Evolutionary conservation across 2,797 vertebrate species (phyloP), one percentile per base, ranked within the genome.

Genomic region (Gouania willdenowi): DNA sequence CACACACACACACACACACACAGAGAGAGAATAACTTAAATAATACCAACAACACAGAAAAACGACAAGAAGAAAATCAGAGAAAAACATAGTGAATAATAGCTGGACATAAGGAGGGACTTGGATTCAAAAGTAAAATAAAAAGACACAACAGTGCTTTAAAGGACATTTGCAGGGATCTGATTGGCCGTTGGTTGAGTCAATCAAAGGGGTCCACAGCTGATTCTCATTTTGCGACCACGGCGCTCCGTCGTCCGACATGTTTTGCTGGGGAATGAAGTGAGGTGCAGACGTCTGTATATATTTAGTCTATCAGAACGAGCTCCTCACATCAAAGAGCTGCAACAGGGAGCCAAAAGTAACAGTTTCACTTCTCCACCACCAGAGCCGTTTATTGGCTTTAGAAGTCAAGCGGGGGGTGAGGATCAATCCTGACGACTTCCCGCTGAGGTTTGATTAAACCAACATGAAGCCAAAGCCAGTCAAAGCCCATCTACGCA

Each of bases 171-270:
- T 71, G 71, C 58, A 44, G 81, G 84, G 79, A 81, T 92, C 84
- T 72, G 77, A 93, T 92, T 91, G 91, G 90, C 82, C 71, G 82
- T 79, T 32, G 47, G 60, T 70, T 79, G 84, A 73, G 91, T 93
- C 91, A 88, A 88, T 93, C 91, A 90, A 61, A n/a, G 1, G 2
- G 38, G 64, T 45, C 49, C 68, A 68, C 87, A 88, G 72, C 44
- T 68, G 81, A 87, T 80, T 88, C 85, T 72, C 86, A 86, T 89
- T 87, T 88, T 71, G 71, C 66, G 42, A 66, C 44, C 22, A 5
- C 5, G 31, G 37, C 61, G 52, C 53, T 43, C 39, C 26, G 29
- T 40, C 35, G 50, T 57, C 43, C 45, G 62, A 60, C 38, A 65
- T 81, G 76, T 66, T 68, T n/a, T 71, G 62, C 78, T 71, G 68